A percentile compares a stretch with the other conserved stretches of the same genome.
These are phyloP conservation scores for Folsomia candida DNA, from an alignment of 2,888 invertebrate genomes.

Conservation along the genomic window DNA sequence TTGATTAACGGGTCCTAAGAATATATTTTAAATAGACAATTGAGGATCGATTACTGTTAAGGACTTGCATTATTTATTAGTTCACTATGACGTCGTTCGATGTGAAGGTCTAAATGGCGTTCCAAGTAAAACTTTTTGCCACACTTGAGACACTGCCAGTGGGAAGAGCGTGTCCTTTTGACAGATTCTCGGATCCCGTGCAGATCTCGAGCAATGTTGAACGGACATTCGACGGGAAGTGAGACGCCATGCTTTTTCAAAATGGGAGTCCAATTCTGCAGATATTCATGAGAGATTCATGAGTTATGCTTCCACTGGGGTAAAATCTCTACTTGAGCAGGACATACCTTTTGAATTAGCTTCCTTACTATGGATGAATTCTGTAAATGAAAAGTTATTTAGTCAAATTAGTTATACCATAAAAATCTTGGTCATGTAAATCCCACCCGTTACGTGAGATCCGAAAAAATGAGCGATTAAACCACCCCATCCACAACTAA, in stretches of 20 bases:
- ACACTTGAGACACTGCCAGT: conserved; percentile 85
- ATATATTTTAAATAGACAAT: too few relatives aligned
- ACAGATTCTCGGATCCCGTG: conserved; percentile 82
- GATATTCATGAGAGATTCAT: conserved; percentile 18
- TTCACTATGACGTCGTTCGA: conserved; percentile 82
- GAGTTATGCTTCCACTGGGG: background rate
- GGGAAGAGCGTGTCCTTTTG: conserved; percentile 80
- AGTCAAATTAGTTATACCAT: background rate
- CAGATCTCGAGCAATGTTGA: conserved; percentile 82
- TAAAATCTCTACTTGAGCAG: background rate
- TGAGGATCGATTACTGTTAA: too few relatives aligned
- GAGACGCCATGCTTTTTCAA: conserved; percentile 83
- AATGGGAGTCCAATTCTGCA: conserved; percentile 80
- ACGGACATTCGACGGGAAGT: conserved; percentile 82
- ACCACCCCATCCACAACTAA: too few relatives aligned
- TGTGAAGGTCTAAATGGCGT: conserved; percentile 79
- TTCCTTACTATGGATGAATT: conserved; percentile 83
- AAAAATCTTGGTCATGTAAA: too few relatives aligned
- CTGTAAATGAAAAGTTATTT: background rate
- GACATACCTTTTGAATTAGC: conserved; percentile 70
- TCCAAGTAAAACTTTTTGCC: conserved; percentile 89
- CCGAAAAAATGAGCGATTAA: too few relatives aligned
- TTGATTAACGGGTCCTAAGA: background rate
- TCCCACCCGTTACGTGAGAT: too few relatives aligned
- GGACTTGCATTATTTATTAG: conserved; percentile 79